phyloP scores from a whole-genome alignment of 2,797 vertebrate genomes.

The Malacoraja senta region DNA sequence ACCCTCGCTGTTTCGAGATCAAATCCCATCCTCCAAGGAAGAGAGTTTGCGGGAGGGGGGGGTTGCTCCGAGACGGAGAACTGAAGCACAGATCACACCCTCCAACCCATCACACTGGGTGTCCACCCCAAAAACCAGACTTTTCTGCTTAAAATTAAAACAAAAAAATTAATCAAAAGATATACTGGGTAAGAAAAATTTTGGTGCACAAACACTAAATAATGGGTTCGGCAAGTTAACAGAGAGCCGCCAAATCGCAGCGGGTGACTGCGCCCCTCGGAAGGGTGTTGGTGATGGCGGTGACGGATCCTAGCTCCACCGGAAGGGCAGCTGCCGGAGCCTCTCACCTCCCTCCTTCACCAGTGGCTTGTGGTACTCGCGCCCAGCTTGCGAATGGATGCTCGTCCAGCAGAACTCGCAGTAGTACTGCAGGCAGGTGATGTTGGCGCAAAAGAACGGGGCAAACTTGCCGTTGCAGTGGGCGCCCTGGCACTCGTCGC shows the following conservation, averaged over 20 bases:
- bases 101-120: not conserved
- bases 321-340: not conserved
- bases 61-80: no score
- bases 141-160: not conserved
- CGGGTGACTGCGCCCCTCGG: not conserved
- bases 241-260: not conserved
- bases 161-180: not conserved
- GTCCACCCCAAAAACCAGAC: not conserved
- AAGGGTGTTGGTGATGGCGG: not conserved
- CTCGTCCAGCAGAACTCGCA: constrained; percentile 26
- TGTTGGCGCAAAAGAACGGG: constrained; percentile 30
- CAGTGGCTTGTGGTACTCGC: constrained; percentile 27
- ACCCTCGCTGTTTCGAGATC: no score
- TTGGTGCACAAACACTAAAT: constrained; percentile 31
- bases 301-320: not conserved
- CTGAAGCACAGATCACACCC: no score
- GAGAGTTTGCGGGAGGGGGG: no score
- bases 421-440: constrained; percentile 27
- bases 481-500: constrained; percentile 12
- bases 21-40: no score
- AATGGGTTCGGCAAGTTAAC: constrained; percentile 4
- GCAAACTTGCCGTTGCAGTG: constrained; percentile 26
- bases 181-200: constrained; percentile 16
- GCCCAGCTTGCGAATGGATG: constrained; percentile 7
- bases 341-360: constrained; percentile 20